A percentile compares a stretch with the other conserved stretches of the same genome.
These are phyloP conservation scores for Oscheius myriophilus DNA, from an alignment of 2,888 invertebrate genomes.

Conservation along the genomic window DNA sequence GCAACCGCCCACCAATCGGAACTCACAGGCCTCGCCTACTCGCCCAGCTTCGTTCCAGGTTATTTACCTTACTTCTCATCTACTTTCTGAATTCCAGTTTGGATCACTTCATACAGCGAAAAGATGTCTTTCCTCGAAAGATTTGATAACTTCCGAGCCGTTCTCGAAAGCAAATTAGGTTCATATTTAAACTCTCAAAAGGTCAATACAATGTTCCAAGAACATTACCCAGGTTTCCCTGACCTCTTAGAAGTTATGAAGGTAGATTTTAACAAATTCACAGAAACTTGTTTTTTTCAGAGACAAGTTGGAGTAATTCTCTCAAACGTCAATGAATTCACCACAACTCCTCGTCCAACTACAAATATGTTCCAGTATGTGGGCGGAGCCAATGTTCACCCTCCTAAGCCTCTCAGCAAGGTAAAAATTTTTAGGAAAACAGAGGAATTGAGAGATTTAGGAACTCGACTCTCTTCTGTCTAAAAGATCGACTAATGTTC, in stretches of 20 bases:
- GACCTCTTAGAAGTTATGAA: conserved; percentile 5
- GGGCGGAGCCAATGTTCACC: conserved; percentile 17
- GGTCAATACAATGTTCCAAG: not conserved
- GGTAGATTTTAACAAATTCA: not conserved
- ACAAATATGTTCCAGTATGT: conserved; percentile 27
- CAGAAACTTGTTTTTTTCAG: not conserved
- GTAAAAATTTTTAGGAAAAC: not conserved
- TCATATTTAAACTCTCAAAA: too few species aligned
- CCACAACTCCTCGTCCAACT: conserved; percentile 16
- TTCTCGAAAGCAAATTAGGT: not conserved
- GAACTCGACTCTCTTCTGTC: not conserved
- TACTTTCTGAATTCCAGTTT: not conserved
- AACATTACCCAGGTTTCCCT: conserved; percentile 16
- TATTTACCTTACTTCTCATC: not conserved
- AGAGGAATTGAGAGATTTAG: not conserved
- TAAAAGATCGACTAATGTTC: conserved; percentile 1
- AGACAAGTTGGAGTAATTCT: conserved; percentile 16
- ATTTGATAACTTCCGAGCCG: not conserved
- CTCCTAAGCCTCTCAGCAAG: conserved; percentile 8
- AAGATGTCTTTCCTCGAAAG: conserved; percentile 16
- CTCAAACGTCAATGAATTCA: conserved; percentile 24
- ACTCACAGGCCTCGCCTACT: conserved; percentile 11
- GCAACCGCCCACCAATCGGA: not conserved
- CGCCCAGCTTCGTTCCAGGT: conserved; percentile 9
- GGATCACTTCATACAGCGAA: conserved; percentile 13